phyloP scores from a whole-genome alignment of 2,113 vertebrate species.

The Tauraco erythrolophus region DNA sequence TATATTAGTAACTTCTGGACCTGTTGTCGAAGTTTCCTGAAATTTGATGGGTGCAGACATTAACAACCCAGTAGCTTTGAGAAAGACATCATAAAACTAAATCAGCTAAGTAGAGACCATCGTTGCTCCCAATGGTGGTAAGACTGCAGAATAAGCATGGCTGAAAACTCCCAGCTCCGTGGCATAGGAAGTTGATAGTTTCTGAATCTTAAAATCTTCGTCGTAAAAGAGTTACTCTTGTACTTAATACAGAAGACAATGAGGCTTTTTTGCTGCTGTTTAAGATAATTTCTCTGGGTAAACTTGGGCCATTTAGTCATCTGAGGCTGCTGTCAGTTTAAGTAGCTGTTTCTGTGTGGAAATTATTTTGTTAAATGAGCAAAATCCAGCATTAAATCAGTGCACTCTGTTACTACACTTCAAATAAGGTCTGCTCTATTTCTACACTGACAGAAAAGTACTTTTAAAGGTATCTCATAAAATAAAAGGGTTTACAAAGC shows the following conservation, averaged over 20 bases:
- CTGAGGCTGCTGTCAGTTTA: background rate
- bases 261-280: background rate
- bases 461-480: background rate
- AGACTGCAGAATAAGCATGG: background rate
- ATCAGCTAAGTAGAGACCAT: background rate
- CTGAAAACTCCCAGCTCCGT: background rate
- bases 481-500: background rate
- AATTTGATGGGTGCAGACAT: background rate
- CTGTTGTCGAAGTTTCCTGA: background rate
- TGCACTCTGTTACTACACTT: background rate
- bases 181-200: background rate
- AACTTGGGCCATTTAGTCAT: background rate
- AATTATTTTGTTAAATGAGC: background rate
- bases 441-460: background rate
- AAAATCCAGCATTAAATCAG: background rate
- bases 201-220: background rate
- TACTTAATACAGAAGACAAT: background rate
- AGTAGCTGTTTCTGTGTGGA: background rate
- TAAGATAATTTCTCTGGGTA: background rate
- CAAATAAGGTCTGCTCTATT: background rate
- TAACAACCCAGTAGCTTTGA: background rate
- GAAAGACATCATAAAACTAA: background rate
- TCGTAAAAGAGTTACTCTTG: background rate
- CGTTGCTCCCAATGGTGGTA: accelerated
- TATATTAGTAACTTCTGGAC: background rate